phyloP scores from a whole-genome alignment of 1,140 invertebrate genomes.

The Matsumurasca onukii region DNA sequence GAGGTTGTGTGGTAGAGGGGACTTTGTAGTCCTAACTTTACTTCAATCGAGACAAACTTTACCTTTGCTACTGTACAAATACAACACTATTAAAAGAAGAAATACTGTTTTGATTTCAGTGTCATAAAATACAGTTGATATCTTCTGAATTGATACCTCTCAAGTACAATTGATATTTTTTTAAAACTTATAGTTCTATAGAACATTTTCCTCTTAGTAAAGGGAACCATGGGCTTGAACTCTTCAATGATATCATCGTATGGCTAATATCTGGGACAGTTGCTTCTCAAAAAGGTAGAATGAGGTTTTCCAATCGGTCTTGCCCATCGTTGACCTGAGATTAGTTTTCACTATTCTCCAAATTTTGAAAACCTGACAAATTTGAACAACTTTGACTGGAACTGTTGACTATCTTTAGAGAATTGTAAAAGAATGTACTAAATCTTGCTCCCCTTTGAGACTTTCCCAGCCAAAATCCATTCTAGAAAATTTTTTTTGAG shows the following conservation, averaged over 20 bases:
- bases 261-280: not conserved
- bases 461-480: not conserved
- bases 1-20: no score
- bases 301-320: conserved; percentile 18
- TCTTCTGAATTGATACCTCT: no score
- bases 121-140: no score
- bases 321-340: not conserved
- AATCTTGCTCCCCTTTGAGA: not conserved
- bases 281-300: conserved; percentile 20
- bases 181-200: no score
- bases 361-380: not conserved
- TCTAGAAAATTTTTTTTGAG: not conserved
- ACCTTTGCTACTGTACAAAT: no score
- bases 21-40: no score
- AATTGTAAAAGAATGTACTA: not conserved
- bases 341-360: conserved; percentile 1
- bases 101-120: no score
- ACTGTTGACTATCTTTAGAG: not conserved
- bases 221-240: no score
- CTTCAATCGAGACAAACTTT: no score
- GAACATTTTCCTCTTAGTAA: no score
- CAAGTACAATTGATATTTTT: no score
- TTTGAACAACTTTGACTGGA: not conserved
- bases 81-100: no score
- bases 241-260: conserved; percentile 20